These are phyloP conservation scores for Heterodera carotae DNA, from an alignment of 1,140 invertebrate genomes.

Conservation along the genomic window DNA sequence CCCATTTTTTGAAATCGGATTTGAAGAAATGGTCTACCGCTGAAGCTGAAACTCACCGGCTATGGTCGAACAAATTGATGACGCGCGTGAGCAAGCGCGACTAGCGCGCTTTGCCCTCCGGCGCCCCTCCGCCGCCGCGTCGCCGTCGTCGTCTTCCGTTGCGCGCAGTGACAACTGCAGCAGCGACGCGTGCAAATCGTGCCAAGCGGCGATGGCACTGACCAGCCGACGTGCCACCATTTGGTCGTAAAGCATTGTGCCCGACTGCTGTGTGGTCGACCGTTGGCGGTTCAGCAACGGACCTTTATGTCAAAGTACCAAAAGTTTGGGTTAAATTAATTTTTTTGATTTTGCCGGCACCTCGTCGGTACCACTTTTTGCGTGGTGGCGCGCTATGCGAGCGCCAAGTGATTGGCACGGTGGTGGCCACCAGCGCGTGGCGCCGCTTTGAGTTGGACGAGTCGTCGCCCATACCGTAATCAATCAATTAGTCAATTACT, in stretches of 20 bases:
- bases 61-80: background rate
- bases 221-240: constrained; percentile 59
- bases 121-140: background rate
- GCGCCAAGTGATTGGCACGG: constrained; percentile 29
- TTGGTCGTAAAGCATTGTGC: constrained; percentile 52
- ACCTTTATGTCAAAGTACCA: too few relatives aligned
- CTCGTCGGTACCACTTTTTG: constrained; percentile 58
- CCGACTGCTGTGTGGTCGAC: constrained; percentile 19
- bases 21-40: too few relatives aligned
- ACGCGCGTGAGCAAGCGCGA: background rate
- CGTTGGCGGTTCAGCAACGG: background rate
- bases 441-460: background rate
- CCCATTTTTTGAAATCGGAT: too few relatives aligned
- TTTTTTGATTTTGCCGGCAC: constrained; percentile 17
- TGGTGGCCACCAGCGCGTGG: background rate
- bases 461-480: background rate
- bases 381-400: constrained; percentile 57
- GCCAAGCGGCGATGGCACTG: constrained; percentile 63
- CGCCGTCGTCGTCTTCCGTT: constrained; percentile 3
- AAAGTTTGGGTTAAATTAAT: too few relatives aligned
- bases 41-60: background rate
- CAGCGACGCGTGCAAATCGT: constrained; percentile 60
- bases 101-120: background rate
- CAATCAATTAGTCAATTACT: background rate
- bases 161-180: constrained; percentile 52